These are phyloP conservation scores for Limenitis camilla DNA, from an alignment of 2,888 invertebrate species.

Conservation along the genomic window DNA sequence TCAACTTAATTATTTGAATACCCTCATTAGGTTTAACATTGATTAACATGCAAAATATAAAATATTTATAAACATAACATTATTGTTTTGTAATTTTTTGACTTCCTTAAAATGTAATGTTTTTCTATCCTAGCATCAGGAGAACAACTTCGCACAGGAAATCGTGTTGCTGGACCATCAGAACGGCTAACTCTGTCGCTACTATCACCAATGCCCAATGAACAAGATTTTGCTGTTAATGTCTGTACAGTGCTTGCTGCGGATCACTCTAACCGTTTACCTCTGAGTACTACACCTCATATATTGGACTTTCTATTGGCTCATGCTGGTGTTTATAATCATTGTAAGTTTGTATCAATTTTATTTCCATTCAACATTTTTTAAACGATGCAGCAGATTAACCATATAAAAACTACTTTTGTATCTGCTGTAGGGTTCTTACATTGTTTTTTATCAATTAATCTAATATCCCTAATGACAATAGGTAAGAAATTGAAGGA, in stretches of 20 bases:
- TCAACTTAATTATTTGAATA: too few species aligned
- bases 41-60: too few species aligned
- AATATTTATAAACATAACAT: too few species aligned
- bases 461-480: too few species aligned
- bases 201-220: conserved; percentile 97
- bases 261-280: conserved; percentile 91
- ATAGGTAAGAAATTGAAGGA: too few species aligned
- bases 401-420: too few species aligned
- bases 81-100: neutral
- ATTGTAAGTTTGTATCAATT: conserved; percentile 75
- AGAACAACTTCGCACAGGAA: conserved; percentile 46
- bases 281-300: conserved; percentile 88
- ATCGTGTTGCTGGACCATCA: conserved; percentile 66
- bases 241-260: conserved; percentile 96
- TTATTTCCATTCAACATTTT: too few species aligned
- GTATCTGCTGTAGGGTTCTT: too few species aligned
- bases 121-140: conserved; percentile 53
- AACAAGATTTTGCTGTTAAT: conserved; percentile 98
- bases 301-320: conserved; percentile 92
- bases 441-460: too few species aligned
- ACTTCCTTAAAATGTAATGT: neutral
- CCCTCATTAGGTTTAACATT: too few species aligned
- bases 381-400: too few species aligned
- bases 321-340: conserved; percentile 94
- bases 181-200: conserved; percentile 92